Evolutionary conservation across 2,797 vertebrate species (phyloP).

Genomic region (Simalia tracyae): DNA sequence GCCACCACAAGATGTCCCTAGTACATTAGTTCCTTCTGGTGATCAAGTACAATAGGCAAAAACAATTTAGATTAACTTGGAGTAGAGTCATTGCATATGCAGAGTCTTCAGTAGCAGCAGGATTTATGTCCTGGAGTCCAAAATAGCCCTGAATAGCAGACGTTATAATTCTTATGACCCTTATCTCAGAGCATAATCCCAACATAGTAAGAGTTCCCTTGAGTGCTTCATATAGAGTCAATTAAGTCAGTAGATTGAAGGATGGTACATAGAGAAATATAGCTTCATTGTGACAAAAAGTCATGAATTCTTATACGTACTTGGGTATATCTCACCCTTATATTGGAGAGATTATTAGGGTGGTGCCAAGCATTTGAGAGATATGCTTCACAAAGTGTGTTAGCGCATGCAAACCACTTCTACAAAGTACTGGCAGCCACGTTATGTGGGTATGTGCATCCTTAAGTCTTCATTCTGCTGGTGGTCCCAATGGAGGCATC

Average conservation of each 20-base stretch:
- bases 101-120: not conserved
- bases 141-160: not conserved
- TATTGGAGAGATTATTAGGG: not conserved
- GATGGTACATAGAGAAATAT: not conserved
- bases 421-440: not conserved
- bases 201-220: not conserved
- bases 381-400: not conserved
- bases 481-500: not conserved
- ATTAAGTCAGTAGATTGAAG: not conserved
- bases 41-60: not conserved
- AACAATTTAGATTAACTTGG: not conserved
- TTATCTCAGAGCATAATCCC: not conserved
- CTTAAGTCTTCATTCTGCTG: not conserved
- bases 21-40: slow-evolving; percentile 17
- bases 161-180: not conserved
- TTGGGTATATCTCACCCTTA: not conserved
- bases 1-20: slow-evolving; percentile 62
- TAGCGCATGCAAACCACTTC: not conserved
- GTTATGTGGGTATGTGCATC: not conserved
- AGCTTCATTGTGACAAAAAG: not conserved
- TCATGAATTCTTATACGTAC: not conserved
- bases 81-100: not conserved
- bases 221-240: not conserved
- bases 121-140: not conserved
- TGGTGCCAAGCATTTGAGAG: not conserved